These are phyloP conservation scores for Drosophila novamexicana DNA, from an alignment of 1,140 invertebrate species.

Conservation along the genomic window DNA sequence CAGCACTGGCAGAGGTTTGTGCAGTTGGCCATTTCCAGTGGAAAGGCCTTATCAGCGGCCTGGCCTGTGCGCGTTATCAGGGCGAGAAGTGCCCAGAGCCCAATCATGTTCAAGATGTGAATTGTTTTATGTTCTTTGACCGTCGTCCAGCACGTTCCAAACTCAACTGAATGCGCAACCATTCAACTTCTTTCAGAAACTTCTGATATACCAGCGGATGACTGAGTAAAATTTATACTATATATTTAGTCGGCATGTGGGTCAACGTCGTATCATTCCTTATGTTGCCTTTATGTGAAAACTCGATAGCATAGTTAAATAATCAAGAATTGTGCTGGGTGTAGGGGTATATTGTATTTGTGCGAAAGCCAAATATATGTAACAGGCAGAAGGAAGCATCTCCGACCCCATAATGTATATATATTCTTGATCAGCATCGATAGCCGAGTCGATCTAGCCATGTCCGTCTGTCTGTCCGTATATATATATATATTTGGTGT, in stretches of 20 bases:
- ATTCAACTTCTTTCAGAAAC: background rate
- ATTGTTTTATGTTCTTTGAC: background rate
- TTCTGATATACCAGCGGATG: constrained; percentile 6
- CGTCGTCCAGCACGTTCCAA: constrained; percentile 9
- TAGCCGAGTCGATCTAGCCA: too few relatives aligned
- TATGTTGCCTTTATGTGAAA: too few relatives aligned
- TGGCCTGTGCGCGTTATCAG: constrained; percentile 2
- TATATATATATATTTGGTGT: too few relatives aligned
- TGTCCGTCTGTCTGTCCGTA: too few relatives aligned
- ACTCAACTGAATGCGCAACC: constrained; percentile 23
- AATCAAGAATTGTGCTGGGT: too few relatives aligned
- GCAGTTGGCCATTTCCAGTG: constrained; percentile 6
- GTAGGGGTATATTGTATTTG: too few relatives aligned
- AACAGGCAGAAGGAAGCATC: too few relatives aligned
- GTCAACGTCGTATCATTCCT: background rate
- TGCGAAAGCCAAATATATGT: too few relatives aligned
- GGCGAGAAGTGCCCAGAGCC: constrained; percentile 1
- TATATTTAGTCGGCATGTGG: background rate
- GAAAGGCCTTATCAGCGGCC: constrained; percentile 1
- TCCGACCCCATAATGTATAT: too few relatives aligned
- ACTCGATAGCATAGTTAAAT: too few relatives aligned
- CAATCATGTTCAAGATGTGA: background rate
- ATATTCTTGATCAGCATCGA: too few relatives aligned
- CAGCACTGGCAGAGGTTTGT: constrained; percentile 14
- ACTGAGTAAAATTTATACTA: background rate